Conservation (phyloP, 2,888 invertebrate species). For the Cantharis rufa region DNA sequence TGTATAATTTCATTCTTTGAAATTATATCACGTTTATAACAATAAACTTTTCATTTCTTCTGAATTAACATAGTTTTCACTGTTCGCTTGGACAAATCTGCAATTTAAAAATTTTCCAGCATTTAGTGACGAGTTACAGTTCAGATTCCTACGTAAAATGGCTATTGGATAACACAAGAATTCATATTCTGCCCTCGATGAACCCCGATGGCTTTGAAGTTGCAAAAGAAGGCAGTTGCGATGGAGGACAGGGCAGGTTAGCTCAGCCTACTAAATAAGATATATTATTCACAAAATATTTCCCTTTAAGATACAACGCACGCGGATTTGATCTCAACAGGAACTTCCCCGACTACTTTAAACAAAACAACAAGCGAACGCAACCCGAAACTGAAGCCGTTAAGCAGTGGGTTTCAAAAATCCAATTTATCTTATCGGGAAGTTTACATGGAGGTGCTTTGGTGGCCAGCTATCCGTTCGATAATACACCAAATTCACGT, state of each 20-base stretch:
- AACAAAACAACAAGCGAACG: conserved; percentile 81
- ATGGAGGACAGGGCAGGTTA: conserved; percentile 85
- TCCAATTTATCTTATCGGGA: conserved; percentile 91
- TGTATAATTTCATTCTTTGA: background rate
- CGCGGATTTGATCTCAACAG: conserved; percentile 90
- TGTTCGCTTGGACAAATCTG: background rate
- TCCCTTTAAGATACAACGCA: conserved; percentile 74
- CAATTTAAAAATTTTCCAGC: conserved; percentile 60
- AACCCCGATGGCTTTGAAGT: conserved; percentile 98
- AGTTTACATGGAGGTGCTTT: conserved; percentile 94
- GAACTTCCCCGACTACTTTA: conserved; percentile 95
- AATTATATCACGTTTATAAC: background rate
- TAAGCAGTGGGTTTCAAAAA: conserved; percentile 91
- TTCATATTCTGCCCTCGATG: conserved; percentile 97
- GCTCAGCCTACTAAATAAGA: background rate
- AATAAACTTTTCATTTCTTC: conserved; percentile 46
- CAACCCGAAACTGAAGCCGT: conserved; percentile 96
- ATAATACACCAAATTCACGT: conserved; percentile 93
- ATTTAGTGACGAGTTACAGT: conserved; percentile 80
- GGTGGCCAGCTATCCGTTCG: conserved; percentile 96
- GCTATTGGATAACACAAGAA: conserved; percentile 91
- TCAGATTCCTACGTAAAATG: conserved; percentile 85
- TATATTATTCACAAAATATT: background rate
- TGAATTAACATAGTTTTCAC: background rate
- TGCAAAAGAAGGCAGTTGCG: conserved; percentile 86